A percentile compares a stretch with the other conserved stretches of the same genome.
phyloP scores from a whole-genome alignment of 2,888 invertebrate species.

The Dicyrtoma fusca region DNA sequence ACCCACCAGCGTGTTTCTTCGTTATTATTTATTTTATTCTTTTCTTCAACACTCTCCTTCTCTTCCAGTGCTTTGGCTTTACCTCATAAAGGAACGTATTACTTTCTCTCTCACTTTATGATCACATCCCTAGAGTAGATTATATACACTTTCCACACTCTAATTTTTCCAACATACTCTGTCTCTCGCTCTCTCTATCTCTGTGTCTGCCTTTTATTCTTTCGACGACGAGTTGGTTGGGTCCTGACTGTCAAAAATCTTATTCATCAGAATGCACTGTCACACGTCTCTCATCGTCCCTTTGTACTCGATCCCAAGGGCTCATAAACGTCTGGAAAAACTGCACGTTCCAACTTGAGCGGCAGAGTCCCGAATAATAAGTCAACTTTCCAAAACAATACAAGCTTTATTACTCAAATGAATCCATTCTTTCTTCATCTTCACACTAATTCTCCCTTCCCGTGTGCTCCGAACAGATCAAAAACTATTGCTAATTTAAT shows the following conservation, averaged over 20 bases:
- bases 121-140: background rate
- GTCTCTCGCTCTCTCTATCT: conserved; percentile 1
- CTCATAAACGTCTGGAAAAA: background rate
- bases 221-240: no score
- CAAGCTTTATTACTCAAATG: no score
- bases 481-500: no score
- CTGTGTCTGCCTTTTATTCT: no score
- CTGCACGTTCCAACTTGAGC: no score
- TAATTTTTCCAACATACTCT: background rate
- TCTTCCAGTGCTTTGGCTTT: background rate
- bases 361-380: no score
- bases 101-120: conserved; percentile 11
- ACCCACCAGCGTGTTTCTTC: background rate
- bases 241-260: background rate
- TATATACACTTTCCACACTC: background rate
- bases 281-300: background rate
- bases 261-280: conserved; percentile 13
- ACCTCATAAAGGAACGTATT: background rate
- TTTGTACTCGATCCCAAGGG: background rate
- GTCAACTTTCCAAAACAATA: no score
- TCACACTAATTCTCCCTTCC: no score
- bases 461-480: no score
- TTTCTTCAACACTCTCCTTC: background rate
- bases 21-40: conserved; percentile 23
- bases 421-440: no score